Evolutionary conservation across 2,888 invertebrate genomes (phyloP).

Genomic region (Hypsopygia costalis): DNA sequence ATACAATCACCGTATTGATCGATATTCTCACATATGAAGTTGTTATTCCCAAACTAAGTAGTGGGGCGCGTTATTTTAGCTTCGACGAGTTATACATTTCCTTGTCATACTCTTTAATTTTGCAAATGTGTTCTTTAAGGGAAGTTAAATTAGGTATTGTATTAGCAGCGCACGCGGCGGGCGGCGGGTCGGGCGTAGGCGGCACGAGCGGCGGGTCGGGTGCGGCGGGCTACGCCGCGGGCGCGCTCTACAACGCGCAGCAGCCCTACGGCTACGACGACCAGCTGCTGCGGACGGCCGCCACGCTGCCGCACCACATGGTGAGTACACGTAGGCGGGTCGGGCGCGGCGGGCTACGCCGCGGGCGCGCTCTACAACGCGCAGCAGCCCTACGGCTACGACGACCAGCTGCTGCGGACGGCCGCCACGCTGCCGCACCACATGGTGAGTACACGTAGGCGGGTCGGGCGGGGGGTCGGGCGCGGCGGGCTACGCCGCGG

Average conservation of each 20-base stretch:
- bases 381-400: slow-evolving; percentile 78
- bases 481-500: slow-evolving; percentile 75
- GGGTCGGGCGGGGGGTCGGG: slow-evolving; percentile 34
- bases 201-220: slow-evolving; percentile 34
- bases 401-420: slow-evolving; percentile 43
- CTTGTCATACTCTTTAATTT: no score
- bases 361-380: slow-evolving; percentile 78
- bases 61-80: no score
- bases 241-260: slow-evolving; percentile 81
- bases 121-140: no score
- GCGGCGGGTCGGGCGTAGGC: slow-evolving; percentile 22
- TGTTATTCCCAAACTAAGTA: no score
- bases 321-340: slow-evolving; percentile 22
- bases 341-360: slow-evolving; percentile 74
- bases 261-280: slow-evolving; percentile 78
- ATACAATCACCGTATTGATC: no score
- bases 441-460: no score
- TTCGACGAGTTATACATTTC: no score
- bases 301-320: slow-evolving; percentile 60
- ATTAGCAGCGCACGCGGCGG: slow-evolving; percentile 24
- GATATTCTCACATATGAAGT: no score
- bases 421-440: slow-evolving; percentile 63
- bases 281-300: slow-evolving; percentile 2
- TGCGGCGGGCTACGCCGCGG: slow-evolving; percentile 75
- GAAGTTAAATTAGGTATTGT: no score